Percentiles rank a stretch among this genome's conserved stretches.
These are phyloP conservation scores for Acridotheres tristis DNA, from an alignment of 2,797 vertebrate genomes.

Conservation along the genomic window DNA sequence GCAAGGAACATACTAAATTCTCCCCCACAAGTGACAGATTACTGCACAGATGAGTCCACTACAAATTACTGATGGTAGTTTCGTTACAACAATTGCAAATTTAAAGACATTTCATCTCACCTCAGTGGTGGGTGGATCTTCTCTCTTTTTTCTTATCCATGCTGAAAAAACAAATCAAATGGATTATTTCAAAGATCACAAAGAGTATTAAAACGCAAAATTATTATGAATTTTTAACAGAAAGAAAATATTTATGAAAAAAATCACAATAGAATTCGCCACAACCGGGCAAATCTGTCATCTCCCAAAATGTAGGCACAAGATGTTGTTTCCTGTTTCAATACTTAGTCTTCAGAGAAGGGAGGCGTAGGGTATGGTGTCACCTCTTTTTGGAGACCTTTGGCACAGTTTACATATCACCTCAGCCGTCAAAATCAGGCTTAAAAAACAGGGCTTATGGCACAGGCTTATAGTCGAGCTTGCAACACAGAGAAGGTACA, in stretches of 20 bases:
- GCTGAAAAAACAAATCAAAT: conserved; percentile 77
- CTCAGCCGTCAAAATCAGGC: neutral
- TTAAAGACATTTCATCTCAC: conserved; percentile 72
- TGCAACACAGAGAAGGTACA: neutral
- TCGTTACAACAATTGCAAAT: neutral
- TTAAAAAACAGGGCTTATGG: neutral
- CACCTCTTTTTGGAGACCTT: neutral
- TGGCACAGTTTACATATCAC: neutral
- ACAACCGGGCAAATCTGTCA: neutral
- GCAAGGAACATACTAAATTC: neutral
- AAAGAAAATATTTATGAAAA: neutral
- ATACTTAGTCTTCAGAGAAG: neutral
- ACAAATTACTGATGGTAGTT: neutral
- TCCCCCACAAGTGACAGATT: neutral
- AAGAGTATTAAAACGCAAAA: neutral
- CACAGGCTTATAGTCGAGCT: neutral
- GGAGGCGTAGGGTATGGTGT: no score
- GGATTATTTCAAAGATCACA: neutral
- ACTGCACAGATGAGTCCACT: neutral
- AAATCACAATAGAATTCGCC: neutral
- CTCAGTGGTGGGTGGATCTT: conserved; percentile 89
- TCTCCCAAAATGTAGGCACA: neutral
- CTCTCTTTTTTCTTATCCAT: conserved; percentile 94
- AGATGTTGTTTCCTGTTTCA: neutral
- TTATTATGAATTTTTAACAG: neutral